A percentile compares a stretch with the other conserved stretches of the same genome.
Evolutionary conservation across 1,140 invertebrate genomes (phyloP).

Genomic region (Anastrepha obliqua): DNA sequence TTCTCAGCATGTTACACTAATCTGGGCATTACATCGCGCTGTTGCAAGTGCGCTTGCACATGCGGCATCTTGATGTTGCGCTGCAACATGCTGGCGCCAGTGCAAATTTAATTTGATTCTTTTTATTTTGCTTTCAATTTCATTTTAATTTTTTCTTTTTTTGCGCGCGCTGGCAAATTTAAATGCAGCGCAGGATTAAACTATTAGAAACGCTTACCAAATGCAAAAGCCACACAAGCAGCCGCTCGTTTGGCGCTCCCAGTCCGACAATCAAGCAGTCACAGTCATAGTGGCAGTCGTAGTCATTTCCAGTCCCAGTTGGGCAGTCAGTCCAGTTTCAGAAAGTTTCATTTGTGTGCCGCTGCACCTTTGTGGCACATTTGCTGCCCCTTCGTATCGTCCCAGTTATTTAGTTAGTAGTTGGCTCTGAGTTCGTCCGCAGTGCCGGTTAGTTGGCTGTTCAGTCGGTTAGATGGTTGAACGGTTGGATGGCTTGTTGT

Average conservation of each 20-base stretch:
- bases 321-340: constrained; percentile 40
- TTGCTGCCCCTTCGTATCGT: not conserved
- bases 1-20: constrained; percentile 29
- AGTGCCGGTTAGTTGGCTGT: constrained; percentile 3
- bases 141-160: not conserved
- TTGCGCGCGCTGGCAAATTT: constrained; percentile 17
- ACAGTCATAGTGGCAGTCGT: not conserved
- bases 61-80: constrained; percentile 46
- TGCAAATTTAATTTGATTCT: constrained; percentile 49
- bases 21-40: constrained; percentile 28
- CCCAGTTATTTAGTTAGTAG: not conserved
- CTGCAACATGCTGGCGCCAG: constrained; percentile 49
- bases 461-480: not conserved
- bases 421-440: not conserved
- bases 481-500: not conserved
- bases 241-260: constrained; percentile 41
- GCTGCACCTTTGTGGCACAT: not conserved
- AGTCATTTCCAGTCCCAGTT: constrained; percentile 23
- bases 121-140: constrained; percentile 41
- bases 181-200: constrained; percentile 49
- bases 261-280: constrained; percentile 13
- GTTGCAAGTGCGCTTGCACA: constrained; percentile 5
- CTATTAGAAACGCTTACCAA: constrained; percentile 53
- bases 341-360: constrained; percentile 18
- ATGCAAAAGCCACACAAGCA: constrained; percentile 43